Conservation (phyloP, 2,888 invertebrate genomes). For the Polia nebulosa region DNA sequence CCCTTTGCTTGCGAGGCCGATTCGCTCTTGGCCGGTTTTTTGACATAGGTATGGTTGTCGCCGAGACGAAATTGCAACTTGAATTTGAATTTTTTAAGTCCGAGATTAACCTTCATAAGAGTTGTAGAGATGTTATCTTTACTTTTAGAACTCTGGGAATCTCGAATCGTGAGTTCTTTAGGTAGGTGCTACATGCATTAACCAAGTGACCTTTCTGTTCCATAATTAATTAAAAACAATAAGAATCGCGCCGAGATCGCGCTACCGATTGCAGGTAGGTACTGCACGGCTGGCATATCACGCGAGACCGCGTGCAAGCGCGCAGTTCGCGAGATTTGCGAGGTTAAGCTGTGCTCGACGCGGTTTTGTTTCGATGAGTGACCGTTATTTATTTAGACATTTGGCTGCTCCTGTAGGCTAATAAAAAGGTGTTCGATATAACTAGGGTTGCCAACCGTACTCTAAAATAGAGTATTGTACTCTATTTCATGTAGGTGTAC, state of each 20-base stretch:
- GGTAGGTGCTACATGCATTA: constrained; percentile 26
- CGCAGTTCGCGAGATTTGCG: constrained; percentile 11
- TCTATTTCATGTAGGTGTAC: too few relatives aligned
- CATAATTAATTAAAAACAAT: constrained; percentile 77
- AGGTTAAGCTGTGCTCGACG: constrained; percentile 22
- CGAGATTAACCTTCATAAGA: not conserved
- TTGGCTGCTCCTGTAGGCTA: too few relatives aligned
- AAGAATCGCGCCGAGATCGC: constrained; percentile 75
- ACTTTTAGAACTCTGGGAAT: constrained; percentile 38
- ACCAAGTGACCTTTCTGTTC: constrained; percentile 51
- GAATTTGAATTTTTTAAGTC: not conserved
- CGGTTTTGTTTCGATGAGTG: constrained; percentile 29
- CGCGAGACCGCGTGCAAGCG: constrained; percentile 58
- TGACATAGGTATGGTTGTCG: not conserved
- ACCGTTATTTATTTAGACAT: not conserved
- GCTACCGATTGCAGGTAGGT: constrained; percentile 64
- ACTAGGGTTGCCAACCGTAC: too few relatives aligned
- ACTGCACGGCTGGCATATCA: constrained; percentile 67
- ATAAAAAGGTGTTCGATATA: too few relatives aligned
- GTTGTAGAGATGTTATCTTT: constrained; percentile 8
- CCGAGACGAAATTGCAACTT: not conserved
- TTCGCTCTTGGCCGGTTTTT: too few relatives aligned
- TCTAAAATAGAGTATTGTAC: too few relatives aligned
- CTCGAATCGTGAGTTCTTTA: constrained; percentile 11
- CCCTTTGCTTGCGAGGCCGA: too few relatives aligned